phyloP scores from a whole-genome alignment of 2,888 invertebrate genomes.

The Tiliacea aurago region DNA sequence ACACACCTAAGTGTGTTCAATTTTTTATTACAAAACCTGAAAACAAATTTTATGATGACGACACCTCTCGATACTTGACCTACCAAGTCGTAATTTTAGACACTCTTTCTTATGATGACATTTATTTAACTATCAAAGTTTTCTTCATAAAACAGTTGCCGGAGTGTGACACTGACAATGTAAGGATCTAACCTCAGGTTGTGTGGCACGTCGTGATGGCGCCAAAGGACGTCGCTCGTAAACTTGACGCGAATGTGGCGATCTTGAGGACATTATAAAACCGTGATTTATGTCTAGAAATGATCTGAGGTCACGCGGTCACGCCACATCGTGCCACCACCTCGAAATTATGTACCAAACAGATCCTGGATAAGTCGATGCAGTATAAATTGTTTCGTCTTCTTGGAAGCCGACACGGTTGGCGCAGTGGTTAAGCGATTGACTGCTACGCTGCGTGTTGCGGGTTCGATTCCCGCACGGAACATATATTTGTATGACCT shows the following conservation, averaged over 20 bases:
- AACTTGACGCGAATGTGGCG: constrained; percentile 17
- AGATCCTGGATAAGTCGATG: not conserved
- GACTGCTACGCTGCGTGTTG: too few relatives aligned
- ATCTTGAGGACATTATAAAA: constrained; percentile 34
- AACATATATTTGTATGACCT: too few relatives aligned
- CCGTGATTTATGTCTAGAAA: constrained; percentile 38
- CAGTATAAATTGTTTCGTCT: not conserved
- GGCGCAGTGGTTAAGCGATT: too few relatives aligned
- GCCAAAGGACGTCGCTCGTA: constrained; percentile 23
- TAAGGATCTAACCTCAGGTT: constrained; percentile 15
- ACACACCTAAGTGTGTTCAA: not conserved
- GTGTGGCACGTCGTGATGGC: constrained; percentile 15
- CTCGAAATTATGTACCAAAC: not conserved
- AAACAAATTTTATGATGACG: not conserved
- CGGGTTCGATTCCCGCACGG: too few relatives aligned
- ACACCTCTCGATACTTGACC: not conserved
- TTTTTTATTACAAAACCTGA: not conserved
- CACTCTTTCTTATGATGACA: not conserved
- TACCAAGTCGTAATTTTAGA: constrained; percentile 3
- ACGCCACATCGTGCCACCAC: not conserved
- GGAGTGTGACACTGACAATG: constrained; percentile 31
- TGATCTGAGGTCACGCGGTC: not conserved
- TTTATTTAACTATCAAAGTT: constrained; percentile 36
- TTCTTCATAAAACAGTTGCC: constrained; percentile 30
- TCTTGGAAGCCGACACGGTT: not conserved